phyloP scores from a whole-genome alignment of 1,140 invertebrate genomes.

The Trinorchestia longiramus region DNA sequence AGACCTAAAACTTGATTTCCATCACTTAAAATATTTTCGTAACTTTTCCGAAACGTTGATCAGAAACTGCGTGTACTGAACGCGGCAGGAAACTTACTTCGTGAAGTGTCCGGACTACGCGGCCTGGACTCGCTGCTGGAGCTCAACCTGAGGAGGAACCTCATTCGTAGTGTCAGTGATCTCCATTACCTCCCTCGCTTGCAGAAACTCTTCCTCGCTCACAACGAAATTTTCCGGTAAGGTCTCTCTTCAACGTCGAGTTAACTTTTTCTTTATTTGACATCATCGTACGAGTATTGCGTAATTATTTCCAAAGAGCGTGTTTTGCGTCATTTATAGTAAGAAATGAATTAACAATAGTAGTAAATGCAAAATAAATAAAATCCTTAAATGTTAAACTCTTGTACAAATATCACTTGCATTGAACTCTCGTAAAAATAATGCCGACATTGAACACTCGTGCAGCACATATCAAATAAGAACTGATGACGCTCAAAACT shows the following conservation, averaged over 20 bases:
- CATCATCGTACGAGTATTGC: too few relatives aligned
- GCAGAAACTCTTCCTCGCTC: constrained; percentile 85
- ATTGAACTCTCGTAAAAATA: too few relatives aligned
- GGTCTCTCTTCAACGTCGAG: not conserved
- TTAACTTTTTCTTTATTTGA: not conserved
- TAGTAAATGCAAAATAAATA: not conserved
- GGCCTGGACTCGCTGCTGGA: constrained; percentile 84
- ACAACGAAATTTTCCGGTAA: constrained; percentile 81
- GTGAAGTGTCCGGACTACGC: constrained; percentile 79
- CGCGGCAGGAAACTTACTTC: constrained; percentile 89
- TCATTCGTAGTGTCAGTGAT: constrained; percentile 82
- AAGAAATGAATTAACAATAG: not conserved
- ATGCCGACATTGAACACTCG: too few relatives aligned
- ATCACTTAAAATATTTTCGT: not conserved
- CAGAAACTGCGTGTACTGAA: constrained; percentile 87
- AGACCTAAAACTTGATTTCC: too few relatives aligned
- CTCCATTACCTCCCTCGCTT: constrained; percentile 84
- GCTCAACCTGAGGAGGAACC: constrained; percentile 88
- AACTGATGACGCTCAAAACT: too few relatives aligned
- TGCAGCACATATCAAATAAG: too few relatives aligned
- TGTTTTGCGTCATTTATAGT: not conserved
- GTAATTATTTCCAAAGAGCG: not conserved
- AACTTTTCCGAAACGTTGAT: not conserved
- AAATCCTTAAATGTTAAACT: too few relatives aligned
- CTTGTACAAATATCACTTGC: too few relatives aligned